phyloP scores from a whole-genome alignment of 2,888 invertebrate species.

The Neoaliturus tenellus region DNA sequence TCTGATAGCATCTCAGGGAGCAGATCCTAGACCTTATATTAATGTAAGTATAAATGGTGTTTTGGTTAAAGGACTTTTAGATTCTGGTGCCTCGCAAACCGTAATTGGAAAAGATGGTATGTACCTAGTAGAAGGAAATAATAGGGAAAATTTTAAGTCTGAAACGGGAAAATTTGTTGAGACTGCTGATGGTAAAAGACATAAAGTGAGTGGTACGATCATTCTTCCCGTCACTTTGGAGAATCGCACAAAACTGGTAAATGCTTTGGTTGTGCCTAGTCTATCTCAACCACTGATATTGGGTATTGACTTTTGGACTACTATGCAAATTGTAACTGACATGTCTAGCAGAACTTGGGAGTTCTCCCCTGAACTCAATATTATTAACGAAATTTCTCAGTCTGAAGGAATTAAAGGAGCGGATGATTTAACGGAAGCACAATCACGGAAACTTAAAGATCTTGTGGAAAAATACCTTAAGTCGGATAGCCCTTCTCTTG shows the following conservation, averaged over 20 bases:
- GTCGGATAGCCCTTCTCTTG: not conserved
- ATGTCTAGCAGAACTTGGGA: not conserved
- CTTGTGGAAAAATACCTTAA: not conserved
- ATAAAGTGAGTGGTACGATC: not conserved
- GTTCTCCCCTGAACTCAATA: not conserved
- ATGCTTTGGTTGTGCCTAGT: not conserved
- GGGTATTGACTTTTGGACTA: not conserved
- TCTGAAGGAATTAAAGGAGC: not conserved
- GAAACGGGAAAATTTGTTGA: no score
- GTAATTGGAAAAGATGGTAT: not conserved
- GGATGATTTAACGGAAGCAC: not conserved
- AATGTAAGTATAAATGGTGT: not conserved
- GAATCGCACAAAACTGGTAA: not conserved
- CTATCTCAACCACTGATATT: not conserved
- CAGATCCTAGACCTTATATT: not conserved
- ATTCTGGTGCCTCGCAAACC: not conserved
- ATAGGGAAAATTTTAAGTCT: no score
- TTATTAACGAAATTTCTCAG: no score
- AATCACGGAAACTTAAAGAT: not conserved
- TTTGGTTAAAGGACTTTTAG: not conserved
- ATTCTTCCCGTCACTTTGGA: not conserved
- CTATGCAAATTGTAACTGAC: not conserved
- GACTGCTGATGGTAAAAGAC: not conserved
- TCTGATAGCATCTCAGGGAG: not conserved
- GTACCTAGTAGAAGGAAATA: not conserved